phyloP scores from a whole-genome alignment of 2,113 vertebrate species.

The Aegithalos caudatus region DNA sequence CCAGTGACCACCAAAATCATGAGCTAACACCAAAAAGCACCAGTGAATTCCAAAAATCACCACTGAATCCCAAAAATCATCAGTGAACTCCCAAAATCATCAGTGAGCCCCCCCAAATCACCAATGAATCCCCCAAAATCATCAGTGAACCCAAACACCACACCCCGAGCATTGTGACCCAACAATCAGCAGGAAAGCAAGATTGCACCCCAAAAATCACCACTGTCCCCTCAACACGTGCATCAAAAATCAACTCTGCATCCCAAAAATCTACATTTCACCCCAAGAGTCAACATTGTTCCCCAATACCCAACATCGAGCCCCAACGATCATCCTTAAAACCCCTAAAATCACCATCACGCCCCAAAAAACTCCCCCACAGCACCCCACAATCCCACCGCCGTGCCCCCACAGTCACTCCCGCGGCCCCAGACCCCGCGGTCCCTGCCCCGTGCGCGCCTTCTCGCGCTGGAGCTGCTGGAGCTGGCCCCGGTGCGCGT shows the following conservation, averaged over 20 bases:
- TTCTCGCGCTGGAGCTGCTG: conserved; percentile 81
- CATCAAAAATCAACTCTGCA: background rate
- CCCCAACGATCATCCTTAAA: background rate
- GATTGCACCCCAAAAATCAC: background rate
- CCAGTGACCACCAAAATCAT: no score
- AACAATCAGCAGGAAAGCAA: background rate
- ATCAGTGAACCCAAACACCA: background rate
- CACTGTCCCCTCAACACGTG: background rate
- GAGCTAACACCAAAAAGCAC: no score
- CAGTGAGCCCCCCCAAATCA: no score
- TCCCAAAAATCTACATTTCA: background rate
- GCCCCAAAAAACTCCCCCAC: background rate
- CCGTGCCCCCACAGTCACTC: rapidly evolving
- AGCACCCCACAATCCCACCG: background rate
- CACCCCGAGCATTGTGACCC: rapidly evolving
- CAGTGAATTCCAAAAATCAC: no score
- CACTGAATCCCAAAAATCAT: no score
- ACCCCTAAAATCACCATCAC: background rate
- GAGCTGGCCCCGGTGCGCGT: conserved; percentile 79
- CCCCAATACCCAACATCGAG: rapidly evolving
- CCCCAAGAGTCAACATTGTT: background rate
- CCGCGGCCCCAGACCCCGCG: rapidly evolving
- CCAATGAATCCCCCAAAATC: no score
- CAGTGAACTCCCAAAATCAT: no score
- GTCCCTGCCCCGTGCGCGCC: conserved; percentile 26